Conservation (phyloP, 2,888 invertebrate species). For the Laothoe populi region DNA sequence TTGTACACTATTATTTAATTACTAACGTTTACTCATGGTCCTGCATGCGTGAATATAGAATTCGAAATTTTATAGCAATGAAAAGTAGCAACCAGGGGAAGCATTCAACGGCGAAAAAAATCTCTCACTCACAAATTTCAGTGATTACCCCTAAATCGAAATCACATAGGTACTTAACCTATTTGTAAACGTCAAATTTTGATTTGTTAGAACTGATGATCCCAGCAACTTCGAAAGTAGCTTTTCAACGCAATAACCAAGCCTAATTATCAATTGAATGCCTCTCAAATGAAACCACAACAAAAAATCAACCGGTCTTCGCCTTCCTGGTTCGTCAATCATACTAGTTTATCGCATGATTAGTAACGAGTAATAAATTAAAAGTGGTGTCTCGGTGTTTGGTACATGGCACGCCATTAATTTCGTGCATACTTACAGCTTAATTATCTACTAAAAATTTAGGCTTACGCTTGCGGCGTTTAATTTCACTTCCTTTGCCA, state of each 20-base stretch:
- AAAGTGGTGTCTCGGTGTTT: not conserved
- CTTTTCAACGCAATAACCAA: slow-evolving; percentile 9
- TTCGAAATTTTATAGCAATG: too few species aligned
- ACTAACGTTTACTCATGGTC: too few species aligned
- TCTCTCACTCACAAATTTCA: too few species aligned
- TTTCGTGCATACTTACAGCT: slow-evolving; percentile 26
- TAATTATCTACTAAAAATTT: slow-evolving; percentile 9
- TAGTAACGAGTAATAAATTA: slow-evolving; percentile 15
- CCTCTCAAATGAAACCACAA: slow-evolving; percentile 12
- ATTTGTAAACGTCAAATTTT: too few species aligned
- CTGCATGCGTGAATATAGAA: too few species aligned
- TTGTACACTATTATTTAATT: too few species aligned
- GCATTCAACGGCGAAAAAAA: too few species aligned
- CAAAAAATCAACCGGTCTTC: slow-evolving; percentile 22
- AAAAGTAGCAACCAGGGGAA: too few species aligned
- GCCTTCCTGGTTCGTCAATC: slow-evolving; percentile 27
- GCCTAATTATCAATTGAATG: slow-evolving; percentile 17
- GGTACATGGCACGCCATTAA: slow-evolving; percentile 21
- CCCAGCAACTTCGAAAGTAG: too few species aligned
- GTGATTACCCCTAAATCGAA: too few species aligned
- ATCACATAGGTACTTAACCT: too few species aligned
- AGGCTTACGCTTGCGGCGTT: not conserved
- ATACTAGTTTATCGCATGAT: slow-evolving; percentile 20
- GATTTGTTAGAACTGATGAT: too few species aligned
- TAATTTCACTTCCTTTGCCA: slow-evolving; percentile 24